These are phyloP conservation scores for Festucalex cinctus DNA, from an alignment of 2,113 vertebrate genomes.

Conservation along the genomic window DNA sequence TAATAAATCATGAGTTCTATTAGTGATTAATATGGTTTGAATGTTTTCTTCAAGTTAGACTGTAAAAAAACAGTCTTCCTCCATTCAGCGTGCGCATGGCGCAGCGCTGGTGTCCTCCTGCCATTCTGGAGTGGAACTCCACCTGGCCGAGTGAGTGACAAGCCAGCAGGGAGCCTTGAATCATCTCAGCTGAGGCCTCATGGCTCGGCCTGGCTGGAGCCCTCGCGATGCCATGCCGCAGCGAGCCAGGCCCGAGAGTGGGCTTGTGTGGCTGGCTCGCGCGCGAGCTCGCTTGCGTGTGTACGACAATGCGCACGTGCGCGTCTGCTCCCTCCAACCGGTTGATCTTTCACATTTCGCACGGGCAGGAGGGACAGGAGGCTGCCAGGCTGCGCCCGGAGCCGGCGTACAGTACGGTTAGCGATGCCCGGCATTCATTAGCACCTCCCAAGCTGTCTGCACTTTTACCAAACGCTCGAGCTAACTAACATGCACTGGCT, in stretches of 20 bases:
- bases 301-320: slow-evolving; percentile 26
- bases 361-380: slow-evolving; percentile 72
- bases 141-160: slow-evolving; percentile 64
- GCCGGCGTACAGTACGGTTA: slow-evolving; percentile 72
- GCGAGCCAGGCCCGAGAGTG: slow-evolving; percentile 66
- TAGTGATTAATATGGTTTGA: no score
- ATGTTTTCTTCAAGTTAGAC: slow-evolving; percentile 13
- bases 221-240: slow-evolving; percentile 71
- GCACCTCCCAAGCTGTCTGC: slow-evolving; percentile 78
- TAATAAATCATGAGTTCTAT: no score
- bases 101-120: slow-evolving; percentile 55
- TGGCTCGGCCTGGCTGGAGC: slow-evolving; percentile 72
- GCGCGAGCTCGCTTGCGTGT: slow-evolving; percentile 12
- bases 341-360: slow-evolving; percentile 79
- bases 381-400: slow-evolving; percentile 71
- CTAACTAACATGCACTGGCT: slow-evolving; percentile 70
- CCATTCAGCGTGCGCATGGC: slow-evolving; percentile 29
- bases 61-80: slow-evolving; percentile 18
- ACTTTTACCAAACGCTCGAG: slow-evolving; percentile 72
- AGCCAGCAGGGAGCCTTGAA: slow-evolving; percentile 71
- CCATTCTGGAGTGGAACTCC: slow-evolving; percentile 57
- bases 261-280: slow-evolving; percentile 32
- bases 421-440: slow-evolving; percentile 78
- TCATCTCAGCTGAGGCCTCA: slow-evolving; percentile 73
- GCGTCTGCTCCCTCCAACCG: slow-evolving; percentile 78